Percentiles rank a stretch among this genome's conserved stretches.
These are phyloP conservation scores for Oriolus oriolus DNA, from an alignment of 2,113 vertebrate species.

Conservation along the genomic window DNA sequence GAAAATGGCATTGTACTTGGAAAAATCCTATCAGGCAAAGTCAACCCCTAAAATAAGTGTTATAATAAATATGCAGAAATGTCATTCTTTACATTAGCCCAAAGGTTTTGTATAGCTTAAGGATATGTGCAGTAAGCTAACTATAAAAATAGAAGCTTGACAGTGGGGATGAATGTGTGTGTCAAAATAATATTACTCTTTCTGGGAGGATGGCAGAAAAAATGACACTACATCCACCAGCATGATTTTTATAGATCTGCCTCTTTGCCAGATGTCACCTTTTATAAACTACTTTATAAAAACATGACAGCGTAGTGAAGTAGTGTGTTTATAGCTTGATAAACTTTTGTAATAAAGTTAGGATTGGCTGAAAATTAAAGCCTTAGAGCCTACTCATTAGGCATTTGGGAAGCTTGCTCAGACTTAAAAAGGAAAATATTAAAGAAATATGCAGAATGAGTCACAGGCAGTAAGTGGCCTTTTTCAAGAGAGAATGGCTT, in stretches of 20 bases:
- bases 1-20: slow-evolving; percentile 71
- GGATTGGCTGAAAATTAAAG: slow-evolving; percentile 71
- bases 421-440: slow-evolving; percentile 43
- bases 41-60: slow-evolving; percentile 74
- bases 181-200: slow-evolving; percentile 85
- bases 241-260: slow-evolving; percentile 76
- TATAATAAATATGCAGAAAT: slow-evolving; percentile 80
- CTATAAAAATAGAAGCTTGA: slow-evolving; percentile 83
- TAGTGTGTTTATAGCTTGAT: slow-evolving; percentile 75
- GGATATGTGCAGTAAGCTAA: slow-evolving; percentile 76
- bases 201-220: slow-evolving; percentile 74
- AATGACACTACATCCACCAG: slow-evolving; percentile 75
- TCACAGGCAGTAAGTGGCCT: neutral
- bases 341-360: slow-evolving; percentile 76
- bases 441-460: slow-evolving; percentile 33
- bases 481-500: slow-evolving; percentile 1
- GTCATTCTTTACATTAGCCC: slow-evolving; percentile 79
- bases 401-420: slow-evolving; percentile 54
- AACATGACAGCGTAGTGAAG: slow-evolving; percentile 68
- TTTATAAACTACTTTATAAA: slow-evolving; percentile 81
- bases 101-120: slow-evolving; percentile 83
- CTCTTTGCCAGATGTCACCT: slow-evolving; percentile 83
- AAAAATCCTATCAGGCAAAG: slow-evolving; percentile 75
- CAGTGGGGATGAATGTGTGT: slow-evolving; percentile 79
- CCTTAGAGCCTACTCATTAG: slow-evolving; percentile 68